Percentiles rank a stretch among this genome's conserved stretches.
phyloP scores from a whole-genome alignment of 2,113 vertebrate genomes.

The Pavo muticus region DNA sequence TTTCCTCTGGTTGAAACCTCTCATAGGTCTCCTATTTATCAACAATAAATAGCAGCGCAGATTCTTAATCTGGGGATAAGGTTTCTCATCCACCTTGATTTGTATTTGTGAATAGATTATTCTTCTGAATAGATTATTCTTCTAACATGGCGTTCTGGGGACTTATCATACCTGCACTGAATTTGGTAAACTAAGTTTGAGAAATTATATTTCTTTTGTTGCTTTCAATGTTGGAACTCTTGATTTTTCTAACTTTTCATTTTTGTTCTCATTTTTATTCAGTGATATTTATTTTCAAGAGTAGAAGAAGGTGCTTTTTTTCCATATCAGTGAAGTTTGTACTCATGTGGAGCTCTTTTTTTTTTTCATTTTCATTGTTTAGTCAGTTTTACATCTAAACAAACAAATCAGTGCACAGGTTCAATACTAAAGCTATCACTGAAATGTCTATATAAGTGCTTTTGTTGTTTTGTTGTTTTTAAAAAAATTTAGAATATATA shows the following conservation, averaged over 20 bases:
- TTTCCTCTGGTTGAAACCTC: background rate
- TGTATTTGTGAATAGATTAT: background rate
- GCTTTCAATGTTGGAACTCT: background rate
- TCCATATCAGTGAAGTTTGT: background rate
- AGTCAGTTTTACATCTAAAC: background rate
- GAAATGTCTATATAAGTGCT: background rate
- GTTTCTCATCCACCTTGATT: background rate
- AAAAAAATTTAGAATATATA: accelerated
- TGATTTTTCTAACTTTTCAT: background rate
- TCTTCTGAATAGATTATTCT: background rate
- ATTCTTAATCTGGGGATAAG: background rate
- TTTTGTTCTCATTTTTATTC: background rate
- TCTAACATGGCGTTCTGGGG: accelerated
- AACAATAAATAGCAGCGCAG: background rate
- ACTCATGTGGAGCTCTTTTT: background rate
- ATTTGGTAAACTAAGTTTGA: background rate
- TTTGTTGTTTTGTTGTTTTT: background rate
- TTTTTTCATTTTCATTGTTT: background rate
- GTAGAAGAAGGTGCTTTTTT: background rate
- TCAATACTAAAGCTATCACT: background rate
- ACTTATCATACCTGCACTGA: background rate
- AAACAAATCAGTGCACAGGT: background rate
- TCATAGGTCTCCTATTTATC: background rate
- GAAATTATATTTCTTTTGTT: background rate
- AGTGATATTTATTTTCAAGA: background rate